Evolutionary conservation across 2,888 invertebrate species (phyloP), one percentile per base, ranked within the genome.

Genomic region (Sylvicola fuscatus): DNA sequence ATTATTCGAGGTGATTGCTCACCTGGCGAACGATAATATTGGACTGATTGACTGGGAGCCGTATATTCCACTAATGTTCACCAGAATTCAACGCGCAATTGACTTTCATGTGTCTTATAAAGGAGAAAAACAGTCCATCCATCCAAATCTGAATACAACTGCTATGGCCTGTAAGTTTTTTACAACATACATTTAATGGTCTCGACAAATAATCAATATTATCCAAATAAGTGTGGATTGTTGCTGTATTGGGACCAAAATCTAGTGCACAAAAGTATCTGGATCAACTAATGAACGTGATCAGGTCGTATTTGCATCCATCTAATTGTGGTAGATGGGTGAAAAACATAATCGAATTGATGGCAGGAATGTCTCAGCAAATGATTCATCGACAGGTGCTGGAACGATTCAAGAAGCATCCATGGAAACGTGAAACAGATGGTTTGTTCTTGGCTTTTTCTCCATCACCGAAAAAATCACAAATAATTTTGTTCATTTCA

Each of bases 11-110:
- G 14, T 29, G n/a, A 4, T 29, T 29, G 29, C 29, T 29, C n/a
- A 29, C n/a, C 4, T 29, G n/a, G 5, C 83, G 1, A 64, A 65
- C 44, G 62, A 68, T 44, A 83, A 78, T 53, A 75, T 82, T 36
- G 89, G 90, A 1, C 72, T 74, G 36, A 72, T 92, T 31, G 74
- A 93, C 53, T 93, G 90, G 90, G 72, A 76, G 40, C 81, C 82
- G 0, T 68, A 86, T 49, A 66, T 86, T 35, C 75, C 86, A 1
- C 58, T 70, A 37, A 76, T 83, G 70, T 82, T 79, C 48, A 70
- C 70, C 10, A 63, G 73, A 52, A 77, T 70, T 51, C 56, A 82
- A 40, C 66, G 78, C 42, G 72, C 73, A 28, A 66, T 89, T 36
- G 73, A 77, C 49, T 60, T 90, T 35, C 87, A 86, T 1, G 82